Evolutionary conservation across 1,140 invertebrate genomes (phyloP).

Genomic region (Drosophila neocordata): DNA sequence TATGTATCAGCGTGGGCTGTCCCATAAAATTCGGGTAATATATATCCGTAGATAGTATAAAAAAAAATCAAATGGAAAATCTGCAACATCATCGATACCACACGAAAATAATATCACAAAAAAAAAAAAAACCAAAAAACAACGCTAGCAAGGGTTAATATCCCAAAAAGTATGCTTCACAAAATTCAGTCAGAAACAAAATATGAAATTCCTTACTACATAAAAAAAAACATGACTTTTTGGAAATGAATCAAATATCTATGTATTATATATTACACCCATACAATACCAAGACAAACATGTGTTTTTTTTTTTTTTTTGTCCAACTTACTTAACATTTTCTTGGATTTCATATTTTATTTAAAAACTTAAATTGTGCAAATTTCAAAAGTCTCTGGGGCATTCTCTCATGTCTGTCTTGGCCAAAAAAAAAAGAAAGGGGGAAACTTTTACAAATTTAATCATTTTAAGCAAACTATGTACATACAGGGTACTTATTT

Average conservation of each 20-base stretch:
- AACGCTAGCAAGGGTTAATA: background rate
- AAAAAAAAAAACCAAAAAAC: background rate
- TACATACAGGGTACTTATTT: too few species aligned
- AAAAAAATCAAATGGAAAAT: slow-evolving; percentile 37
- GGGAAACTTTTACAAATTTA: too few species aligned
- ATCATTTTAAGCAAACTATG: too few species aligned
- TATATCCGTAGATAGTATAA: slow-evolving; percentile 45
- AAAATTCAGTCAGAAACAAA: background rate
- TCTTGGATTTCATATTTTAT: background rate
- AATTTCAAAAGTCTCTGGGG: too few species aligned
- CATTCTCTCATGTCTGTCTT: too few species aligned
- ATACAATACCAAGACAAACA: background rate
- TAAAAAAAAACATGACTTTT: slow-evolving; percentile 5
- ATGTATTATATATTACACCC: background rate
- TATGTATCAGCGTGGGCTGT: slow-evolving; percentile 30
- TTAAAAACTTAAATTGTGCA: too few species aligned
- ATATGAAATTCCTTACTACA: background rate
- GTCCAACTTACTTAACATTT: background rate
- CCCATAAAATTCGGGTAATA: slow-evolving; percentile 50
- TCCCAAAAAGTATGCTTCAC: slow-evolving; percentile 9
- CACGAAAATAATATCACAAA: background rate
- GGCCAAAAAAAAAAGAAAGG: too few species aligned
- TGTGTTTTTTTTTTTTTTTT: background rate
- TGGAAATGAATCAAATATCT: background rate
- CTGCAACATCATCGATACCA: slow-evolving; percentile 48